phyloP scores from a whole-genome alignment of 1,140 invertebrate genomes.

The Lucilia cuprina region DNA sequence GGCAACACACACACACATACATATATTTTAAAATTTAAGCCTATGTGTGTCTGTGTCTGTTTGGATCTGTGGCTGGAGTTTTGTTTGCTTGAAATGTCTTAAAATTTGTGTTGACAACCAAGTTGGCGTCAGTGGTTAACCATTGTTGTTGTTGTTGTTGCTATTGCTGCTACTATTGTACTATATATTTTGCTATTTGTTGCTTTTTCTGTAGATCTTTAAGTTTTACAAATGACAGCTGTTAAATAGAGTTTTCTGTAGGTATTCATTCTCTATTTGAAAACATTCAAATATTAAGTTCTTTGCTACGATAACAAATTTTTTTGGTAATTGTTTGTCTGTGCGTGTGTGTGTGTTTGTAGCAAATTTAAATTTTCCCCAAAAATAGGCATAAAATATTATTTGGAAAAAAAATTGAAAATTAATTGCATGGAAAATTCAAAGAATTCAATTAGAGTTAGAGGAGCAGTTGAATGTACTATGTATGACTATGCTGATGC shows the following conservation, averaged over 20 bases:
- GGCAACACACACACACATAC: no score
- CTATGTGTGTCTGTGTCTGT: neutral
- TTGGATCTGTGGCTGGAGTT: neutral
- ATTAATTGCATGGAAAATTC: neutral
- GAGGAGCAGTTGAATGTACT: no score
- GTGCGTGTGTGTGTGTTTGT: neutral
- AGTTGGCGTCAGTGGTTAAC: neutral
- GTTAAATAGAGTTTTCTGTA: neutral
- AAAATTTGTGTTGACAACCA: neutral
- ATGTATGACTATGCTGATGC: no score
- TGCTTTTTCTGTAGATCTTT: neutral
- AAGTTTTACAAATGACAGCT: neutral
- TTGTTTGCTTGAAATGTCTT: neutral
- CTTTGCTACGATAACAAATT: neutral
- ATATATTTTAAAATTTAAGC: neutral
- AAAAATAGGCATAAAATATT: neutral
- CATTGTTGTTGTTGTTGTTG: neutral
- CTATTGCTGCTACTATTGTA: neutral
- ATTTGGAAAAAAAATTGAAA: neutral
- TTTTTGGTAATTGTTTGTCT: neutral
- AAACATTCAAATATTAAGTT: neutral
- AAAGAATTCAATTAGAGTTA: neutral
- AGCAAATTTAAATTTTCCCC: neutral
- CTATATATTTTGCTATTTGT: neutral
- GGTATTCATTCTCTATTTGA: neutral